phyloP scores from a whole-genome alignment of 1,140 invertebrate genomes.

The Cydia splendana region DNA sequence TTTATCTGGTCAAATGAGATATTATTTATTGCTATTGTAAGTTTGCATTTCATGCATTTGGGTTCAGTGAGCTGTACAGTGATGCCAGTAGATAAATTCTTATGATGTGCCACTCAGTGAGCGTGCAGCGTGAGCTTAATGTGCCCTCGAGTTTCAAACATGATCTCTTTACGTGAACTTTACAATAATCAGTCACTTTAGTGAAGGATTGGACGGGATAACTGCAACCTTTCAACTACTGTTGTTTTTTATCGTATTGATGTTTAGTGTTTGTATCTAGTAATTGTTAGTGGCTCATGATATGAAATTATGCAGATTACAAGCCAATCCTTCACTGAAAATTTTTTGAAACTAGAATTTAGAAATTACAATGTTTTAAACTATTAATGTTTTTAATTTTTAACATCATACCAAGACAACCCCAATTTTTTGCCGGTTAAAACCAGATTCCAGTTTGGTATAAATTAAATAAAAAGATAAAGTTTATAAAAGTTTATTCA shows the following conservation, averaged over 20 bases:
- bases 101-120: slow-evolving; percentile 38
- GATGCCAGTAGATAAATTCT: slow-evolving; percentile 42
- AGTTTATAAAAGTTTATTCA: slow-evolving; percentile 24
- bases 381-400: slow-evolving; percentile 45
- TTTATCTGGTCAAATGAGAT: slow-evolving; percentile 69
- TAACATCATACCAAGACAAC: background rate
- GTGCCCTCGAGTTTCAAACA: slow-evolving; percentile 62
- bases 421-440: background rate
- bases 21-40: slow-evolving; percentile 70
- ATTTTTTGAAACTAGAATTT: slow-evolving; percentile 69
- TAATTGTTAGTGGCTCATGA: slow-evolving; percentile 44
- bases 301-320: slow-evolving; percentile 43
- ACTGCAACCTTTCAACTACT: slow-evolving; percentile 15
- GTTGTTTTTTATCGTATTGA: slow-evolving; percentile 38
- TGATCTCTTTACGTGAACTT: slow-evolving; percentile 73
- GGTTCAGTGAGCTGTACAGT: slow-evolving; percentile 56
- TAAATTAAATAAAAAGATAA: background rate
- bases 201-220: slow-evolving; percentile 60
- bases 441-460: background rate
- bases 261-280: slow-evolving; percentile 41
- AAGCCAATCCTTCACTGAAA: slow-evolving; percentile 60
- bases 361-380: slow-evolving; percentile 74
- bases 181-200: slow-evolving; percentile 58
- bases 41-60: slow-evolving; percentile 65
- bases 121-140: slow-evolving; percentile 60